Evolutionary conservation across 2,888 invertebrate species (phyloP), one percentile per base, ranked within the genome.

Genomic region (Colostygia pectinataria): DNA sequence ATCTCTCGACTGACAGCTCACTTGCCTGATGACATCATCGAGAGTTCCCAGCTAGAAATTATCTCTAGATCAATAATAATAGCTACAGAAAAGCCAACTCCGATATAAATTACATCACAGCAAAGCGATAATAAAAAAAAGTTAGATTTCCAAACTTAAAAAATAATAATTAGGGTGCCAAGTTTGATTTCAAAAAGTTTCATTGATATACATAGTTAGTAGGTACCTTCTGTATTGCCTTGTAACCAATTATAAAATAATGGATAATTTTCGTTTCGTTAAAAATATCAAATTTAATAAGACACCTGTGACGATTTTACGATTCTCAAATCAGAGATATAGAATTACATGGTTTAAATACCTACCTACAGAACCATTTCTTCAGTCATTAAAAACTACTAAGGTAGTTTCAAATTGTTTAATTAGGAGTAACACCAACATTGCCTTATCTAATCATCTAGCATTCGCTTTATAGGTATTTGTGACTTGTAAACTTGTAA

Each of bases 1-100:
- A 83, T 82, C 83, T 82, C 83, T 40, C 53, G 49, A 69, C 71
- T 73, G 77, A 73, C 69, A 71, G 74, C 71, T 74, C 69, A 68
- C 61, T 73, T 68, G 68, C 65, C 23, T 57, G 57, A 65, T 83
- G 81, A 80, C 77, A 71, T 83, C 80, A 83, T 66, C 47, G 43
- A 58, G 58, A 65, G 48, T 53, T 53, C 43, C 40, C 56, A 52
- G 37, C 47, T 47, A 41, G 34, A 37, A 37, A 27, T 46, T 48
- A 47, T 53, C 50, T 50, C n/a, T n/a, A 18, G 18, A 2, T 18
- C 18, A 18, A 18, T 18, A 18, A 18, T 18, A 18, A 18, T n/a
- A n/a, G n/a, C n/a, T n/a, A n/a, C n/a, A n/a, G n/a, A n/a, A n/a
- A n/a, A n/a, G n/a, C n/a, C n/a, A n/a, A n/a, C n/a, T n/a, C n/a